These are phyloP conservation scores for Armadillidium nasatum DNA, from an alignment of 1,140 invertebrate genomes.

Conservation along the genomic window DNA sequence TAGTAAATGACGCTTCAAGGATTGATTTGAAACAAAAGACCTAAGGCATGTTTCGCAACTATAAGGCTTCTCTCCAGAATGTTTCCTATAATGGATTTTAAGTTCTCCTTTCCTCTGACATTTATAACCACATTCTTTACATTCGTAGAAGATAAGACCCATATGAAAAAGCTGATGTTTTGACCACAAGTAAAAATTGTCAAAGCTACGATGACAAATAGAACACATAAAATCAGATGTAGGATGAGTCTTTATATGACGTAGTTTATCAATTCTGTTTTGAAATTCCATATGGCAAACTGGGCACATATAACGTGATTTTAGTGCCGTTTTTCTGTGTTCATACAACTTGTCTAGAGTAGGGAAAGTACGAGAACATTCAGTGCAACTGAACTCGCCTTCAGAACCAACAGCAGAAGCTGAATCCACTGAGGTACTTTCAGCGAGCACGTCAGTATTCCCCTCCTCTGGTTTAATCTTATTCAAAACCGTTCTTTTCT, in stretches of 20 bases:
- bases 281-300: slow-evolving; percentile 76
- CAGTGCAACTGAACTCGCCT: slow-evolving; percentile 56
- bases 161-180: slow-evolving; percentile 63
- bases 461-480: slow-evolving; percentile 26
- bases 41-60: slow-evolving; percentile 43
- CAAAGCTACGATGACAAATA: slow-evolving; percentile 41
- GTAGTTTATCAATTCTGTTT: slow-evolving; percentile 68
- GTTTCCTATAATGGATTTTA: slow-evolving; percentile 45
- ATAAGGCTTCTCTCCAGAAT: slow-evolving; percentile 47
- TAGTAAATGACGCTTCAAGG: slow-evolving; percentile 37
- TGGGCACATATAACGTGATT: slow-evolving; percentile 59
- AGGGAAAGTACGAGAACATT: slow-evolving; percentile 50
- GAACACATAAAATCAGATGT: slow-evolving; percentile 60
- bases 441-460: background rate
- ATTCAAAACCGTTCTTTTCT: slow-evolving; percentile 21
- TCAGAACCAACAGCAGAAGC: slow-evolving; percentile 9
- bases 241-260: slow-evolving; percentile 75
- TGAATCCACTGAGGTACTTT: background rate
- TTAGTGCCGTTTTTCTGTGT: slow-evolving; percentile 57
- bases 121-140: slow-evolving; percentile 51
- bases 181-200: slow-evolving; percentile 53
- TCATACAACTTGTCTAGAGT: slow-evolving; percentile 47
- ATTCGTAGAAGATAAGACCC: slow-evolving; percentile 70
- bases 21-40: slow-evolving; percentile 34
- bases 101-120: slow-evolving; percentile 39